phyloP scores from a whole-genome alignment of 2,888 invertebrate genomes.

The Thera obeliscata region DNA sequence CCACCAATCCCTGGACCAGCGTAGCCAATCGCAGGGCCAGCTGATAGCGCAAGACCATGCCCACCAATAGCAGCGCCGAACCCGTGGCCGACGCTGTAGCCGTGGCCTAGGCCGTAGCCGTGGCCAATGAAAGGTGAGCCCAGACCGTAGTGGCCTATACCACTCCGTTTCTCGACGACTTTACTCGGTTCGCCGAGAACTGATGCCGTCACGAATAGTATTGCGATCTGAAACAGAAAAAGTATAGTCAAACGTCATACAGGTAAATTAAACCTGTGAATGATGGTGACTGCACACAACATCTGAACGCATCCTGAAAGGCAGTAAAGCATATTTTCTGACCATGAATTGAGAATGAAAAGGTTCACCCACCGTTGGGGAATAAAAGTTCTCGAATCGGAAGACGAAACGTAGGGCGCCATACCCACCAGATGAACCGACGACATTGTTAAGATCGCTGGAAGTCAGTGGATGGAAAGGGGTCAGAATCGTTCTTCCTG shows the following conservation, averaged over 20 bases:
- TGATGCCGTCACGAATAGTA: slow-evolving; percentile 66
- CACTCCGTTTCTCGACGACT: slow-evolving; percentile 76
- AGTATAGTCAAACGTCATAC: background rate
- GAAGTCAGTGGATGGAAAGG: too few relatives aligned
- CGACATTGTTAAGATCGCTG: too few relatives aligned
- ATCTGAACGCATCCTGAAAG: too few relatives aligned
- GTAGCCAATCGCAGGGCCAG: slow-evolving; percentile 42
- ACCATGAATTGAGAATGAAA: too few relatives aligned
- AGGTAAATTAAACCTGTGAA: too few relatives aligned
- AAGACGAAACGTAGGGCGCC: too few relatives aligned
- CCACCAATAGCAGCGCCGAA: slow-evolving; percentile 23
- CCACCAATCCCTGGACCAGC: slow-evolving; percentile 33
- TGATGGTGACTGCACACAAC: too few relatives aligned
- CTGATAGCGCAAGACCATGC: slow-evolving; percentile 20
- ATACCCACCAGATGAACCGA: too few relatives aligned
- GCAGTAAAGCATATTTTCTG: too few relatives aligned
- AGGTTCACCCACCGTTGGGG: too few relatives aligned
- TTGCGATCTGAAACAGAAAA: slow-evolving; percentile 61
- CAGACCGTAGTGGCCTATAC: slow-evolving; percentile 68
- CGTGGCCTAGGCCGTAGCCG: slow-evolving; percentile 48
- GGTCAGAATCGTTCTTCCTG: too few relatives aligned
- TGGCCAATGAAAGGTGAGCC: slow-evolving; percentile 43
- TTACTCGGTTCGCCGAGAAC: slow-evolving; percentile 76
- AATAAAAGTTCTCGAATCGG: too few relatives aligned
- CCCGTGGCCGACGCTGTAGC: slow-evolving; percentile 36